phyloP scores from a whole-genome alignment of 2,888 invertebrate species.

The Trichopria drosophilae region DNA sequence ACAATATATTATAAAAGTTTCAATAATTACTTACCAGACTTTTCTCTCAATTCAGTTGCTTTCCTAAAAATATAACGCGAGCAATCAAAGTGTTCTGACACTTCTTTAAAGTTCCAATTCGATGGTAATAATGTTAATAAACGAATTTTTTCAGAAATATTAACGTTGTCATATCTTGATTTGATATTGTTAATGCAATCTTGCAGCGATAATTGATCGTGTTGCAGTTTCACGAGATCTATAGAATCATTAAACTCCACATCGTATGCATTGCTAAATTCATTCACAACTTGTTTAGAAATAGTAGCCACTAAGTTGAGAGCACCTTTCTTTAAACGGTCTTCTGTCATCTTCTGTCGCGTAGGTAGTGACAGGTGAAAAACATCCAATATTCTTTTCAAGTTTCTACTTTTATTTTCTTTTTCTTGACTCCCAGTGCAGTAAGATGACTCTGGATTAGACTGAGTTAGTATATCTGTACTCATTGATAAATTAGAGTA shows the following conservation, averaged over 20 bases:
- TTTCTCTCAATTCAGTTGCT: not conserved
- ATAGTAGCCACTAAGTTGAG: not conserved
- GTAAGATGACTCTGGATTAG: not conserved
- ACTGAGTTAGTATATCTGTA: too few species aligned
- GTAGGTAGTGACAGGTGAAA: not conserved
- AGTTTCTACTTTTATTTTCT: not conserved
- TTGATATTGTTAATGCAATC: not conserved
- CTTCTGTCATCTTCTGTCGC: not conserved
- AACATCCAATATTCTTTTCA: not conserved
- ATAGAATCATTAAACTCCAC: not conserved
- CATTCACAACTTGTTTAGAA: not conserved
- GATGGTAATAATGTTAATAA: not conserved
- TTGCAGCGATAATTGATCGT: not conserved
- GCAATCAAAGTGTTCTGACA: not conserved
- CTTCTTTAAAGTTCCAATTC: not conserved
- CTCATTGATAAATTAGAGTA: not conserved
- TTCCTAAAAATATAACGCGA: not conserved
- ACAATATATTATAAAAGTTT: too few species aligned
- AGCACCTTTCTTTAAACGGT: conserved; percentile 1
- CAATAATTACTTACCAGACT: not conserved
- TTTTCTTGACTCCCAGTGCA: conserved; percentile 1
- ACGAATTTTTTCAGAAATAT: not conserved
- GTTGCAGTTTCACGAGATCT: not conserved
- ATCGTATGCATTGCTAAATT: not conserved
- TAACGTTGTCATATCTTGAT: not conserved